Conservation (phyloP, 2,888 invertebrate species). For the Linhomoeus sp. region DNA sequence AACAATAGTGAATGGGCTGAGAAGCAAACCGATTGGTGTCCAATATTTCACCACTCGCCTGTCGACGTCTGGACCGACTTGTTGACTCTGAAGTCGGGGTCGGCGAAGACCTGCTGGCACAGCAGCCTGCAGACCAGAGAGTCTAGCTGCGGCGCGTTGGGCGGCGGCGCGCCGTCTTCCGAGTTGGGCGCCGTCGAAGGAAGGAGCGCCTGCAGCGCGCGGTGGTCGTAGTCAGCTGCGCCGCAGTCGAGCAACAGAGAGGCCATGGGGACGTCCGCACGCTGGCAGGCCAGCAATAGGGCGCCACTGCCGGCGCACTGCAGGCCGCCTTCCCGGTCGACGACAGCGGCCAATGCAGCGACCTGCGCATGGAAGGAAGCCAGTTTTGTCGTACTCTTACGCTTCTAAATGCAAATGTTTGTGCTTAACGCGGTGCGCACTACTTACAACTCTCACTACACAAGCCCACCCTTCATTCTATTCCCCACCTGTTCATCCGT, state of each 20-base stretch:
- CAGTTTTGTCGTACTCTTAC: no score
- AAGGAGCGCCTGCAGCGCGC: slow-evolving; percentile 42
- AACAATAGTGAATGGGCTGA: no score
- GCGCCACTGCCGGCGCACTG: slow-evolving; percentile 28
- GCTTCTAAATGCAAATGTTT: no score
- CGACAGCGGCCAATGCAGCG: no score
- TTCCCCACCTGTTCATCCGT: slow-evolving; percentile 27
- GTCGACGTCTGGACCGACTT: slow-evolving; percentile 38
- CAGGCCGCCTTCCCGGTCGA: slow-evolving; percentile 11
- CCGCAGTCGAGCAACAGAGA: slow-evolving; percentile 56
- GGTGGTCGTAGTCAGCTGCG: slow-evolving; percentile 62
- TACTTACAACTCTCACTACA: not conserved
- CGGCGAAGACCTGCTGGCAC: slow-evolving; percentile 36
- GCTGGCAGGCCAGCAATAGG: slow-evolving; percentile 48
- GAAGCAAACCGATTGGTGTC: no score
- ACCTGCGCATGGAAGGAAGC: no score
- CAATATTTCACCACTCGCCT: no score
- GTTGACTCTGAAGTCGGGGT: slow-evolving; percentile 78
- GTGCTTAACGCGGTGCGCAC: no score
- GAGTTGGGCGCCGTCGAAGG: not conserved
- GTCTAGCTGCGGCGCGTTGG: not conserved
- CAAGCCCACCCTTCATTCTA: no score
- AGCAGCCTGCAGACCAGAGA: slow-evolving; percentile 8
- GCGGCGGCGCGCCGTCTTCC: not conserved
- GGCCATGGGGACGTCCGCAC: slow-evolving; percentile 48